Evolutionary conservation across 1,140 invertebrate species (phyloP).

Genomic region (Phenacoccus solenopsis): DNA sequence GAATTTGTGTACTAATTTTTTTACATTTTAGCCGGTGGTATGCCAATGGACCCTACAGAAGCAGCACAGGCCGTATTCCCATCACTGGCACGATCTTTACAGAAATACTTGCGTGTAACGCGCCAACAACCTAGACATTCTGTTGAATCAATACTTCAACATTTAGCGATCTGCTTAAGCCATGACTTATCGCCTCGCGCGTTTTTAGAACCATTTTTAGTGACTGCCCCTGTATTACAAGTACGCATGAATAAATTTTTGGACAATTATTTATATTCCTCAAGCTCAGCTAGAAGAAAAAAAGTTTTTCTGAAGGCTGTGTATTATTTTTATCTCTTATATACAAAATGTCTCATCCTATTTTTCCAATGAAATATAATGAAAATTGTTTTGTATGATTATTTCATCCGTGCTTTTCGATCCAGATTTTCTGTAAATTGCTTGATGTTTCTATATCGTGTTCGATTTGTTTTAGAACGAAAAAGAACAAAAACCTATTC

Average conservation of each 20-base stretch:
- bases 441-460: not conserved
- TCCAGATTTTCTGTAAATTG: not conserved
- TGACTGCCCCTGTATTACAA: constrained; percentile 55
- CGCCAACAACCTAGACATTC: constrained; percentile 89
- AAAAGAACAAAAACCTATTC: constrained; percentile 56
- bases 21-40: constrained; percentile 33
- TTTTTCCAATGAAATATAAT: too few species aligned
- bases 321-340: too few species aligned
- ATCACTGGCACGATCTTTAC: constrained; percentile 83
- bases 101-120: constrained; percentile 91
- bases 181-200: constrained; percentile 86
- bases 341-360: too few species aligned
- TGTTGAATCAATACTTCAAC: constrained; percentile 75
- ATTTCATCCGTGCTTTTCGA: not conserved
- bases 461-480: constrained; percentile 45
- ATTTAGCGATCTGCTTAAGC: constrained; percentile 78
- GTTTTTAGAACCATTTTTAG: constrained; percentile 80
- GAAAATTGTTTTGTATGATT: not conserved
- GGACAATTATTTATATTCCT: not conserved
- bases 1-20: not conserved
- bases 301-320: too few species aligned
- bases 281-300: too few species aligned
- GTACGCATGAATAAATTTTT: constrained; percentile 26
- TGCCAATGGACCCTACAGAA: constrained; percentile 82
- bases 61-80: constrained; percentile 95